These are phyloP conservation scores for Myodes glareolus DNA, from an alignment of 2,113 vertebrate genomes.

Conservation along the genomic window DNA sequence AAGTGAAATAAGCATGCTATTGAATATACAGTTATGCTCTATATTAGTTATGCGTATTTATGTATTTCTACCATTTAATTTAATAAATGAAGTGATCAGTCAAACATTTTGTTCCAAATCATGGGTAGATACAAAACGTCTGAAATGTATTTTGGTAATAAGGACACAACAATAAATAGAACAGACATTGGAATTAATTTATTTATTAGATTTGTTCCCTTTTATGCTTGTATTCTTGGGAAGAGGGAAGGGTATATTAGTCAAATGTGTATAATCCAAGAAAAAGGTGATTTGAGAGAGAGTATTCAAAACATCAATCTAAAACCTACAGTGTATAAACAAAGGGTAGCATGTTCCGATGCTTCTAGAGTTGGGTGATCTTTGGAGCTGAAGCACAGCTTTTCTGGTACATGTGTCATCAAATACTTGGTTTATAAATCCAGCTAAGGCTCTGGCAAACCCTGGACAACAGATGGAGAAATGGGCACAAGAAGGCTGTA, in stretches of 20 bases:
- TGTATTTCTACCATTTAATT: constrained; percentile 10
- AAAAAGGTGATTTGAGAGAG: neutral
- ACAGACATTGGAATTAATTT: neutral
- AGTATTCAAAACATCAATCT: neutral
- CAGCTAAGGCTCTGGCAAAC: neutral
- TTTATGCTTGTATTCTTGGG: neutral
- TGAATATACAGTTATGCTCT: neutral
- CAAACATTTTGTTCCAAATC: constrained; percentile 1
- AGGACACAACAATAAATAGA: neutral
- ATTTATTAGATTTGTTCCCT: constrained; percentile 13
- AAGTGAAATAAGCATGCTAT: constrained; percentile 14
- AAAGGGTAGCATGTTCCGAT: neutral
- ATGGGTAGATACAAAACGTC: constrained; percentile 19
- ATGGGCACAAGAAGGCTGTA: neutral
- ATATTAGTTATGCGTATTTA: neutral
- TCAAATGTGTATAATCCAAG: neutral
- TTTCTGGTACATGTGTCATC: neutral
- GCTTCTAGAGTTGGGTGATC: neutral
- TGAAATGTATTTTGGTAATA: constrained; percentile 32
- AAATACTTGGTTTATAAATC: neutral
- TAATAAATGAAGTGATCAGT: constrained; percentile 44
- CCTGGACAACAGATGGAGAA: neutral
- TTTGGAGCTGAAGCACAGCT: neutral
- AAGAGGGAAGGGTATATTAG: neutral
- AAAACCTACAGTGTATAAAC: constrained; percentile 12